These are phyloP conservation scores for Acanthoscelides obtectus DNA, from an alignment of 2,888 invertebrate species.

Conservation along the genomic window DNA sequence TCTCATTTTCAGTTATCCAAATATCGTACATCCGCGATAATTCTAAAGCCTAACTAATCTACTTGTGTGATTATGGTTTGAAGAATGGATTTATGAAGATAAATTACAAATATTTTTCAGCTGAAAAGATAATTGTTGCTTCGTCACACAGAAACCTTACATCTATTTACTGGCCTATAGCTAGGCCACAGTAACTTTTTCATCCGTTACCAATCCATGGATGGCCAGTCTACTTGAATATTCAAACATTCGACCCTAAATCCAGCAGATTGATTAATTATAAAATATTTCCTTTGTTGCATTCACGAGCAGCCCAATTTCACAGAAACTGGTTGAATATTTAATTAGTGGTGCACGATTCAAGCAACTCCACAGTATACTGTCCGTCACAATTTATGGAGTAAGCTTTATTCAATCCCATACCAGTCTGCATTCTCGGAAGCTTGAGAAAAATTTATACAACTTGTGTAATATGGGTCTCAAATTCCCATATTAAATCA, in stretches of 20 bases:
- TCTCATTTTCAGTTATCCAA: no score
- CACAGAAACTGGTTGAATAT: neutral
- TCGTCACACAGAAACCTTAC: no score
- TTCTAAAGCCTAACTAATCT: no score
- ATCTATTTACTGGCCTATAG: neutral
- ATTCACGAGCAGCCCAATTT: neutral
- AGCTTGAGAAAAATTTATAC: no score
- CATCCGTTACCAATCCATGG: neutral
- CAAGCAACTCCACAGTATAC: neutral
- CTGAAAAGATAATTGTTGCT: no score
- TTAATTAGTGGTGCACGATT: neutral
- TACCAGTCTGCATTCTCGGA: no score
- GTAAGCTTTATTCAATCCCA: neutral
- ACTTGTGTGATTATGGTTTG: no score
- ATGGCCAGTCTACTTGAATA: neutral
- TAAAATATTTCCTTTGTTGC: neutral
- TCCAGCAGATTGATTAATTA: neutral
- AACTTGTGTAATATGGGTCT: no score
- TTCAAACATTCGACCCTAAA: neutral
- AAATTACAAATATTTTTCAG: no score
- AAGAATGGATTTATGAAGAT: no score
- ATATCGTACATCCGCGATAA: no score
- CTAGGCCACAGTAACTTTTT: neutral
- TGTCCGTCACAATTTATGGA: neutral
- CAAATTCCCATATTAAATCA: no score